Evolutionary conservation across 2,888 invertebrate species (phyloP).

Genomic region (Dryobota labecula): DNA sequence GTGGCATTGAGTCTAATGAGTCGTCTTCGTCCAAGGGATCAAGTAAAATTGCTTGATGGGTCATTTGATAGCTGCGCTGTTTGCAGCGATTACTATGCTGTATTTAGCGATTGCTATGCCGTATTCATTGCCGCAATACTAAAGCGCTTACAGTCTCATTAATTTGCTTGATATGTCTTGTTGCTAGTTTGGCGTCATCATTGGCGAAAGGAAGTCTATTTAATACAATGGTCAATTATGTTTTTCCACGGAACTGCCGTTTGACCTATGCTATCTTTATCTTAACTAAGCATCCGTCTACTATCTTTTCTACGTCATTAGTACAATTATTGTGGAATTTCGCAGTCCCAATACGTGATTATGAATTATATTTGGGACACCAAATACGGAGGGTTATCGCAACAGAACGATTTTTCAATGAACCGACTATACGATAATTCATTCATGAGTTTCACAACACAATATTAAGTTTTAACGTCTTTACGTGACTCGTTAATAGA

Average conservation of each 20-base stretch:
- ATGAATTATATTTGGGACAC: slow-evolving; percentile 37
- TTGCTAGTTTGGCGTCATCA: neutral
- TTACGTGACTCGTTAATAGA: slow-evolving; percentile 56
- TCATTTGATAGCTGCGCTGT: neutral
- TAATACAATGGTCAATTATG: neutral
- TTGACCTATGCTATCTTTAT: slow-evolving; percentile 18
- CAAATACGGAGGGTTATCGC: slow-evolving; percentile 64
- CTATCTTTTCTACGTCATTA: slow-evolving; percentile 7
- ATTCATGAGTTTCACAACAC: slow-evolving; percentile 63
- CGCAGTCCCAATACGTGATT: slow-evolving; percentile 10
- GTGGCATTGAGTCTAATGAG: neutral
- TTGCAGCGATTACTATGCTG: neutral
- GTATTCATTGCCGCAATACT: neutral
- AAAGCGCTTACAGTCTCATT: neutral
- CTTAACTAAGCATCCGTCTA: slow-evolving; percentile 12
- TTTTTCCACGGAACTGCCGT: slow-evolving; percentile 17
- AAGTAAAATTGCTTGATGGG: neutral
- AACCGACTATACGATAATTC: slow-evolving; percentile 60
- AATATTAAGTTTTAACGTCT: slow-evolving; percentile 54
- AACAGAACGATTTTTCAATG: slow-evolving; percentile 66
- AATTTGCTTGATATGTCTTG: neutral
- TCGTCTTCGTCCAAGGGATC: neutral
- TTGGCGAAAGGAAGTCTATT: slow-evolving; percentile 7
- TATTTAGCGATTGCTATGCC: neutral
- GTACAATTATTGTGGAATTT: slow-evolving; percentile 18